These are phyloP conservation scores for Rhorus exstirpatorius DNA, from an alignment of 2,888 invertebrate species.

Conservation along the genomic window DNA sequence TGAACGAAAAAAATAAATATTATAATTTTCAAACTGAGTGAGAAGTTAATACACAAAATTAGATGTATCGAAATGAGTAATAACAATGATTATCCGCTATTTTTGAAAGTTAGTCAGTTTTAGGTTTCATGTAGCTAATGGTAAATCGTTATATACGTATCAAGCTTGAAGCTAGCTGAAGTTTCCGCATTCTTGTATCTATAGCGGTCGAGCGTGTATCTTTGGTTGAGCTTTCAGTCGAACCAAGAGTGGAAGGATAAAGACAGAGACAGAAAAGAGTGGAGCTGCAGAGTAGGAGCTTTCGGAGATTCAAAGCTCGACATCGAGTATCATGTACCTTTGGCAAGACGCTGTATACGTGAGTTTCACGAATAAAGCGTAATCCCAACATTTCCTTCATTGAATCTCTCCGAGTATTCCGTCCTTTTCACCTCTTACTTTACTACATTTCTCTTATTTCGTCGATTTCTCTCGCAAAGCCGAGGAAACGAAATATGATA, in stretches of 20 bases:
- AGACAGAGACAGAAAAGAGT: slow-evolving; percentile 14
- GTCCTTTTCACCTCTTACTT: background rate
- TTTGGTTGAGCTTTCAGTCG: slow-evolving; percentile 26
- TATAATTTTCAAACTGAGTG: too few relatives aligned
- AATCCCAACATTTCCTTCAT: slow-evolving; percentile 45
- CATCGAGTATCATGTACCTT: slow-evolving; percentile 1
- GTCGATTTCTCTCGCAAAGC: slow-evolving; percentile 33
- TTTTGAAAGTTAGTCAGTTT: too few relatives aligned
- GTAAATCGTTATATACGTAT: background rate
- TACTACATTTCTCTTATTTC: slow-evolving; percentile 28
- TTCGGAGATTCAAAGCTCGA: slow-evolving; percentile 26
- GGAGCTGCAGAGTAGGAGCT: background rate
- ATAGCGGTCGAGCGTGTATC: slow-evolving; percentile 6
- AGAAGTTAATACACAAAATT: too few relatives aligned
- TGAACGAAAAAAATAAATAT: too few relatives aligned
- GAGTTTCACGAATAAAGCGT: slow-evolving; percentile 43
- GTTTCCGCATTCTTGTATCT: slow-evolving; percentile 14
- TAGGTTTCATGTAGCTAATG: too few relatives aligned
- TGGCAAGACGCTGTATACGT: slow-evolving; percentile 7
- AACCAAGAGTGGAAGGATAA: background rate
- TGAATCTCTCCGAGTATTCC: slow-evolving; percentile 16
- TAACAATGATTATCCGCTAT: too few relatives aligned
- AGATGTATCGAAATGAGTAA: too few relatives aligned
- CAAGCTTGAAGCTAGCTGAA: background rate
- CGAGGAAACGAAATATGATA: slow-evolving; percentile 48